A percentile compares a stretch with the other conserved stretches of the same genome.
Conservation (phyloP, 1,140 invertebrate genomes). For the Archivesica marissinica region DNA sequence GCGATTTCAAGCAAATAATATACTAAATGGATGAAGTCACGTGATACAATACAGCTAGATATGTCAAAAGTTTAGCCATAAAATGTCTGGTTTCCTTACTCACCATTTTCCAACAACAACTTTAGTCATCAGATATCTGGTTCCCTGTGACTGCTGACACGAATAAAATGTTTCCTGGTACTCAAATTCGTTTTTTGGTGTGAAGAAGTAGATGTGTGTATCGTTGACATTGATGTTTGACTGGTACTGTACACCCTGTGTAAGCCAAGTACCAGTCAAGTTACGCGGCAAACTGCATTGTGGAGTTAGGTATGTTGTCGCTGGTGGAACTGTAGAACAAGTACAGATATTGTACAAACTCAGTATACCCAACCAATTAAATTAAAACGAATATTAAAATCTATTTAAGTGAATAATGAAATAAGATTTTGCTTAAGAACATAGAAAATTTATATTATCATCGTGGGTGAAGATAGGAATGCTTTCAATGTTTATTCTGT, state of each 20-base stretch:
- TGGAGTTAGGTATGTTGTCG: slow-evolving; percentile 88
- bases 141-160: slow-evolving; percentile 94
- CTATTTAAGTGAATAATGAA: too few species aligned
- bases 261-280: slow-evolving; percentile 97
- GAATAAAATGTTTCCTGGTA: slow-evolving; percentile 96
- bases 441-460: too few species aligned
- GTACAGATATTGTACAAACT: not conserved
- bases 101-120: slow-evolving; percentile 98
- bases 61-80: too few species aligned
- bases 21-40: too few species aligned
- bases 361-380: not conserved
- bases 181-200: slow-evolving; percentile 90
- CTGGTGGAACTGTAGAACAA: slow-evolving; percentile 71
- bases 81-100: too few species aligned
- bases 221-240: slow-evolving; percentile 96
- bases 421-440: too few species aligned
- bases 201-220: slow-evolving; percentile 97
- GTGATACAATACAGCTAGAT: too few species aligned
- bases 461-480: too few species aligned
- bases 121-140: slow-evolving; percentile 96
- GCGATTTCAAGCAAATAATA: too few species aligned
- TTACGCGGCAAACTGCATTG: slow-evolving; percentile 96
- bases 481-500: too few species aligned
- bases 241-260: slow-evolving; percentile 91
- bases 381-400: too few species aligned